Conservation (phyloP, 2,888 invertebrate genomes). For the Epicampocera succincta region DNA sequence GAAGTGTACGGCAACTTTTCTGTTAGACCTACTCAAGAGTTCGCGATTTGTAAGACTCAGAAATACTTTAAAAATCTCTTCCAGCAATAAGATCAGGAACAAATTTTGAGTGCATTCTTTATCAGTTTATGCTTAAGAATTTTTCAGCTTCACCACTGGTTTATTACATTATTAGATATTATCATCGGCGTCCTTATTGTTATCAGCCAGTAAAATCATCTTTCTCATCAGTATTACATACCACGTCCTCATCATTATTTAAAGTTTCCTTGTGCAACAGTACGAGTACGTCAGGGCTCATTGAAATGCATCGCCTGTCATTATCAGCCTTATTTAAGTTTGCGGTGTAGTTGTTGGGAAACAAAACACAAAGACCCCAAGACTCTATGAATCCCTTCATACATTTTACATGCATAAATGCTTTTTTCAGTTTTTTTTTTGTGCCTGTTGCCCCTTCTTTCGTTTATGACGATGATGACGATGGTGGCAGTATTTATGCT, state of each 20-base stretch:
- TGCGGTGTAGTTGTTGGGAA: constrained; percentile 38
- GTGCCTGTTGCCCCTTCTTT: constrained; percentile 9
- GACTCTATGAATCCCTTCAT: constrained; percentile 21
- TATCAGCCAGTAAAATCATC: constrained; percentile 16
- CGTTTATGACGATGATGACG: constrained; percentile 22
- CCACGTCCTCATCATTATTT: constrained; percentile 35
- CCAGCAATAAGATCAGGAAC: too few species aligned
- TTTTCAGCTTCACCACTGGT: constrained; percentile 29
- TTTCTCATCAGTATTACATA: constrained; percentile 17
- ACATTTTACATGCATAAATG: constrained; percentile 38
- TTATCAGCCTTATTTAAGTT: constrained; percentile 62
- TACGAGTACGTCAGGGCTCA: constrained; percentile 53
- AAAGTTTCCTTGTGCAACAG: constrained; percentile 31
- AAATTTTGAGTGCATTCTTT: too few species aligned
- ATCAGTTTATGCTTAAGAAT: not conserved
- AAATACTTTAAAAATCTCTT: too few species aligned
- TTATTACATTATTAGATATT: constrained; percentile 19
- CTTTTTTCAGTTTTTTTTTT: constrained; percentile 4
- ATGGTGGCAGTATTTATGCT: constrained; percentile 5
- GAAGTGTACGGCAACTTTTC: too few species aligned
- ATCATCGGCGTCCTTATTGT: constrained; percentile 19
- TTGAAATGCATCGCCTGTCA: constrained; percentile 68
- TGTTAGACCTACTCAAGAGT: too few species aligned
- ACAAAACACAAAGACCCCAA: constrained; percentile 21
- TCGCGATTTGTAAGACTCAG: too few species aligned